Conservation (phyloP, 1,140 invertebrate genomes). For the Ridgeia piscesae region DNA sequence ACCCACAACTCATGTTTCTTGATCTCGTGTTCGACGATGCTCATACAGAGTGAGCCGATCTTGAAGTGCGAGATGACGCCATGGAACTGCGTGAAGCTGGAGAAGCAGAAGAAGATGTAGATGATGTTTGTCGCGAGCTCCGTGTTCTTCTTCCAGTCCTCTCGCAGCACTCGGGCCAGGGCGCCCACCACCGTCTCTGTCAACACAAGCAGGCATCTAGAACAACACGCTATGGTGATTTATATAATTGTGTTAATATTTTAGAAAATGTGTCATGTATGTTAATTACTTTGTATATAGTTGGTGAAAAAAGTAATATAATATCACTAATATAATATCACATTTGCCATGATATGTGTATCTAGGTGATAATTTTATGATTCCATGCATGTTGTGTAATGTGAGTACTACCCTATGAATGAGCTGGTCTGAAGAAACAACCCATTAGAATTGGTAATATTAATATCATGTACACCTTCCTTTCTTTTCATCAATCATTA, state of each 20-base stretch:
- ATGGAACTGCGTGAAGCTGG: constrained; percentile 94
- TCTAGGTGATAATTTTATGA: no score
- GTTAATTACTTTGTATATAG: no score
- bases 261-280: no score
- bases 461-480: no score
- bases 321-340: no score
- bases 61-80: constrained; percentile 86
- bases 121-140: constrained; percentile 96
- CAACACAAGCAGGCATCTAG: background rate
- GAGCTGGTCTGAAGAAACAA: no score
- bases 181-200: constrained; percentile 94
- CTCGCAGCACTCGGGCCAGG: constrained; percentile 87
- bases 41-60: constrained; percentile 87
- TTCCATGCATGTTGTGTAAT: no score
- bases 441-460: no score
- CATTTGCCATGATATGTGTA: no score
- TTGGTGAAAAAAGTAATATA: no score
- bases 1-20: constrained; percentile 91
- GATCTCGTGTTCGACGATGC: constrained; percentile 92
- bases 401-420: no score
- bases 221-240: background rate
- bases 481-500: no score
- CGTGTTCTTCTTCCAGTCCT: constrained; percentile 95
- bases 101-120: constrained; percentile 96
- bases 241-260: background rate